Evolutionary conservation across 2,888 invertebrate species (phyloP).

Genomic region (Aphidoletes aphidimyza): DNA sequence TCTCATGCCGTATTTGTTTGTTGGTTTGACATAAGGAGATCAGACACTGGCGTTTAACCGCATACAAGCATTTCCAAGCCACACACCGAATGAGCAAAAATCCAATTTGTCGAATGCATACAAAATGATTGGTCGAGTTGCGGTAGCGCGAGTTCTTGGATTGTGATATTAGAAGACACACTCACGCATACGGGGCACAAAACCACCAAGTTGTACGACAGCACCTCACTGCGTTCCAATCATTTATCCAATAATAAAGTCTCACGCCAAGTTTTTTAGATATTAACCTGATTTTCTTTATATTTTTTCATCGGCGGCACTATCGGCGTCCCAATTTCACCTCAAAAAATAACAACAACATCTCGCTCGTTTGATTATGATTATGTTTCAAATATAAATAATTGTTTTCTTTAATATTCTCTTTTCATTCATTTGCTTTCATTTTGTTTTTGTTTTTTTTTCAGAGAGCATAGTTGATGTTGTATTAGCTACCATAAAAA

Average conservation of each 20-base stretch:
- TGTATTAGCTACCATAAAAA: background rate
- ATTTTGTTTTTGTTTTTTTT: background rate
- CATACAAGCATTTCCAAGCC: background rate
- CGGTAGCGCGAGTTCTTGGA: no score
- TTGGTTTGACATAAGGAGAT: conserved; percentile 23
- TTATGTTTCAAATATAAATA: background rate
- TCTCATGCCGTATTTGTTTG: conserved; percentile 26
- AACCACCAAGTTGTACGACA: no score
- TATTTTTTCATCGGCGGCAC: background rate
- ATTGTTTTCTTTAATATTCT: no score
- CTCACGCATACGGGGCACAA: no score
- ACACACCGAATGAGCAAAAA: background rate
- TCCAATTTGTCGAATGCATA: conserved; percentile 44
- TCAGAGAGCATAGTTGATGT: background rate
- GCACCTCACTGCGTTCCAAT: no score
- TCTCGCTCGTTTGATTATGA: background rate
- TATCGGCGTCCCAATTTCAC: conserved; percentile 6
- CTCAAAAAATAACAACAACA: no score
- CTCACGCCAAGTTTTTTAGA: background rate
- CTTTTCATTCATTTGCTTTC: background rate
- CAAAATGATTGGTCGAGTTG: no score
- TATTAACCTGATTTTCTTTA: background rate
- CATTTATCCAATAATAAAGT: background rate
- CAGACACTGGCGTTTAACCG: background rate
- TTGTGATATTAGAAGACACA: no score